These are phyloP conservation scores for Brachionus plicatilis DNA, from an alignment of 1,140 invertebrate species.

Conservation along the genomic window DNA sequence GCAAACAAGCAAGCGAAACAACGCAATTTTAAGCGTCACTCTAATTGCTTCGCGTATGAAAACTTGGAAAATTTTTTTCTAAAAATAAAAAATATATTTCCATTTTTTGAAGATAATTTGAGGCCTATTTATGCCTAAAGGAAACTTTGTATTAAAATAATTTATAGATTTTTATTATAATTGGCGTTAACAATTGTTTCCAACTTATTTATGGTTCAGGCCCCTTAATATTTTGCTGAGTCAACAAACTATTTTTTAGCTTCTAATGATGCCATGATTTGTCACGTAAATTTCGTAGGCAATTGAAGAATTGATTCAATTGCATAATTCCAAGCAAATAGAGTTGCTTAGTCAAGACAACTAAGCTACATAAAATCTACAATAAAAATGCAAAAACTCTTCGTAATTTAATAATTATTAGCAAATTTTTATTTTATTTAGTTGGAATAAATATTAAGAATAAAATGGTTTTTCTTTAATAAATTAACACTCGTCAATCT, in stretches of 20 bases:
- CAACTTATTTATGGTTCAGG: background rate
- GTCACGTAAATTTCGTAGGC: background rate
- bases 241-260: background rate
- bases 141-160: background rate
- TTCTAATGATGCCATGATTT: background rate
- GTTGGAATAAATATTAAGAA: background rate
- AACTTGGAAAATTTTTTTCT: background rate
- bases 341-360: background rate
- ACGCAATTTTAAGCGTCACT: background rate
- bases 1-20: background rate
- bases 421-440: background rate
- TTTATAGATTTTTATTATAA: slow-evolving; percentile 2
- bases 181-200: background rate
- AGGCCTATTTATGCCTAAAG: background rate
- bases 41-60: background rate
- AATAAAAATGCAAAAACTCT: background rate
- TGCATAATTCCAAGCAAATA: background rate
- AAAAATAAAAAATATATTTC: background rate
- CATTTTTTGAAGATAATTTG: background rate
- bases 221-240: background rate
- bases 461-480: background rate
- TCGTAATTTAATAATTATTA: background rate
- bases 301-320: background rate
- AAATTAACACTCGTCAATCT: background rate
- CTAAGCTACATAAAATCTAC: background rate